phyloP scores from a whole-genome alignment of 2,113 vertebrate species.

The Alectura lathami region DNA sequence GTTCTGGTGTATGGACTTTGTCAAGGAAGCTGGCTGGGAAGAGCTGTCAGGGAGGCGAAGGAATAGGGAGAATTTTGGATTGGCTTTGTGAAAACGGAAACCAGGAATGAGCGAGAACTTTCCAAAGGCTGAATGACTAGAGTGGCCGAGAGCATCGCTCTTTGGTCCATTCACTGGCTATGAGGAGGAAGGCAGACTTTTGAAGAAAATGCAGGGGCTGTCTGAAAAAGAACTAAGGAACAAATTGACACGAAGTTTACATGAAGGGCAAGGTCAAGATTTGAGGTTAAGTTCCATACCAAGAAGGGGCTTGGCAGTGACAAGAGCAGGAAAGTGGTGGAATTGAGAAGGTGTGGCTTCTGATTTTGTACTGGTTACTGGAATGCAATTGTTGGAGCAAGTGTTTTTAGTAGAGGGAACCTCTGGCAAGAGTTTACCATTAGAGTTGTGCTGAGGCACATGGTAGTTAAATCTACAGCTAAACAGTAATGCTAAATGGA shows the following conservation, averaged over 20 bases:
- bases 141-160: not conserved
- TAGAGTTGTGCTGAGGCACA: not conserved
- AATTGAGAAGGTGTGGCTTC: not conserved
- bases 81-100: not conserved
- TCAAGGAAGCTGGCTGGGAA: not conserved
- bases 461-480: not conserved
- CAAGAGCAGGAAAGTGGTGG: not conserved
- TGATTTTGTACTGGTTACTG: not conserved
- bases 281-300: not conserved
- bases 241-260: not conserved
- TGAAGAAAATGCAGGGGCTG: not conserved
- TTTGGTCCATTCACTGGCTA: not conserved
- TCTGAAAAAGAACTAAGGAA: not conserved
- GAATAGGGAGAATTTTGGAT: not conserved
- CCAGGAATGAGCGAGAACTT: not conserved
- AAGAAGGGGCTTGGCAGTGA: not conserved
- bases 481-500: not conserved
- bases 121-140: not conserved
- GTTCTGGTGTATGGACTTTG: not conserved
- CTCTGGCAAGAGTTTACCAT: not conserved
- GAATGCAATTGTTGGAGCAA: not conserved
- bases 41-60: not conserved
- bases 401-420: not conserved
- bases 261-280: not conserved
- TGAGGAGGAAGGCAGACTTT: not conserved